Evolutionary conservation across 2,113 vertebrate species (phyloP).

Genomic region (Ciconia boyciana): DNA sequence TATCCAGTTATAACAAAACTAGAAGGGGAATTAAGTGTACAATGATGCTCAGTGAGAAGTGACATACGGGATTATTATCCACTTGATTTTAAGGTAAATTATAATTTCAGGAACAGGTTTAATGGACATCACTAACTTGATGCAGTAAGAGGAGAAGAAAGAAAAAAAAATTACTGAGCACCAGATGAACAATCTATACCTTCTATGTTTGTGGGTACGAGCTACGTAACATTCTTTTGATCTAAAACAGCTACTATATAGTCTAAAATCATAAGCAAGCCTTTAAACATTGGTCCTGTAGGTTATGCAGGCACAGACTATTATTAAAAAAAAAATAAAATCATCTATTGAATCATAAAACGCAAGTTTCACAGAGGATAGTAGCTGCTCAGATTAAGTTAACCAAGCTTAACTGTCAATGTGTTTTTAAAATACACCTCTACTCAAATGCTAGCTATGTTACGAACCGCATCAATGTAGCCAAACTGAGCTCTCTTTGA

Average conservation of each 20-base stretch:
- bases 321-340: background rate
- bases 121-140: background rate
- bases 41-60: background rate
- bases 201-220: background rate
- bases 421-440: background rate
- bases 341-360: background rate
- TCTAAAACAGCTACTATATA: background rate
- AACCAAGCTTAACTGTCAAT: background rate
- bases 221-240: background rate
- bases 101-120: background rate
- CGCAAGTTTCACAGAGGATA: background rate
- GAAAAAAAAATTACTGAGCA: background rate
- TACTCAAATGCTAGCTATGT: background rate
- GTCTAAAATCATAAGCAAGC: background rate
- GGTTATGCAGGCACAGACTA: background rate
- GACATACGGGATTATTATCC: background rate
- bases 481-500: background rate
- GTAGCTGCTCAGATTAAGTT: background rate
- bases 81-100: background rate
- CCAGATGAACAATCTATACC: background rate
- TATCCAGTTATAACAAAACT: background rate
- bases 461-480: background rate
- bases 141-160: background rate
- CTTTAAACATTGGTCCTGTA: background rate
- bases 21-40: background rate